These are phyloP conservation scores for Phycodurus eques DNA, from an alignment of 2,113 vertebrate genomes.

Conservation along the genomic window DNA sequence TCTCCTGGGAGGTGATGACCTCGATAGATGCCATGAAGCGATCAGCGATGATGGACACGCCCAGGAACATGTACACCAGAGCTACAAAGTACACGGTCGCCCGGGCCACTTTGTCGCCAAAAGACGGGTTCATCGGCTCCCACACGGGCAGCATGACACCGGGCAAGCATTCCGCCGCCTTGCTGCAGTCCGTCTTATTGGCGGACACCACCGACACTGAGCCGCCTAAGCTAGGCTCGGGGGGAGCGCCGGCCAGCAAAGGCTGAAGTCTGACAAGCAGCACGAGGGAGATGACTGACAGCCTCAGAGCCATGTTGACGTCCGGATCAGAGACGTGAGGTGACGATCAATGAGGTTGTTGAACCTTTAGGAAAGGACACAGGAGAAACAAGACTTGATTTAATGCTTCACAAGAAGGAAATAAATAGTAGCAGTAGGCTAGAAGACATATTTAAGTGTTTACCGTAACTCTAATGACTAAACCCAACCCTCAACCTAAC, in stretches of 20 bases:
- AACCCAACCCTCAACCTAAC: too few species aligned
- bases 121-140: constrained; percentile 92
- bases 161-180: constrained; percentile 77
- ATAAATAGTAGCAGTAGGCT: neutral
- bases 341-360: constrained; percentile 24
- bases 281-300: constrained; percentile 69
- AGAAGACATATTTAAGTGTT: neutral
- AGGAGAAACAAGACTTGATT: constrained; percentile 10
- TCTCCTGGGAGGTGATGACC: constrained; percentile 97
- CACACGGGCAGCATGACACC: constrained; percentile 92
- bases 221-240: constrained; percentile 54
- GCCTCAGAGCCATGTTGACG: constrained; percentile 78
- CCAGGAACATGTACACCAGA: constrained; percentile 97
- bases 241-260: constrained; percentile 53
- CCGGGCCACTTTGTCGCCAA: constrained; percentile 95
- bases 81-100: constrained; percentile 98
- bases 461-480: too few species aligned
- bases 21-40: constrained; percentile 99
- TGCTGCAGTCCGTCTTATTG: constrained; percentile 76
- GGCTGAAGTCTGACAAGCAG: constrained; percentile 72
- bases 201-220: constrained; percentile 65
- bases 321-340: constrained; percentile 9
- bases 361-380: constrained; percentile 61
- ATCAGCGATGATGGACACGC: constrained; percentile 96
- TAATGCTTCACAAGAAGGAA: neutral